Conservation (phyloP, 2,888 invertebrate genomes). For the Yponomeuta evonymella region DNA sequence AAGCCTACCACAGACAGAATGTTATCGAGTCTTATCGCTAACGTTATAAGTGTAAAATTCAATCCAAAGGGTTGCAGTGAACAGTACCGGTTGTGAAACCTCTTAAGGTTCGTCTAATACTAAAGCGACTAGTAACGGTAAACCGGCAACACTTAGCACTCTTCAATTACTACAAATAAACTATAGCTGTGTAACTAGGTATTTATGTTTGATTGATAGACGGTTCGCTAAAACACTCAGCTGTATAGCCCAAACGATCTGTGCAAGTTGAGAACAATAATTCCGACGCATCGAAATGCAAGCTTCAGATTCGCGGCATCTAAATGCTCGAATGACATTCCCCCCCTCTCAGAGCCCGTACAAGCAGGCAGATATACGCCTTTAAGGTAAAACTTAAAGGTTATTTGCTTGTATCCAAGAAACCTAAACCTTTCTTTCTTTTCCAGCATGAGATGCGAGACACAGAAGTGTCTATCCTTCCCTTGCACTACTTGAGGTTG, state of each 20-base stretch:
- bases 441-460: too few species aligned
- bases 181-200: not conserved
- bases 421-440: too few species aligned
- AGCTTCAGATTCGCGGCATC: too few species aligned
- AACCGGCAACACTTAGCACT: conserved; percentile 6
- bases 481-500: too few species aligned
- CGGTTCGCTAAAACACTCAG: not conserved
- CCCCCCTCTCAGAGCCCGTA: too few species aligned
- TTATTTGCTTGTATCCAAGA: too few species aligned
- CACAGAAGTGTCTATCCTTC: too few species aligned
- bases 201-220: not conserved
- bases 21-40: not conserved
- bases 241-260: not conserved
- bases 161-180: conserved; percentile 10
- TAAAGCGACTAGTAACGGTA: conserved; percentile 11
- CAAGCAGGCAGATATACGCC: too few species aligned
- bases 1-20: not conserved
- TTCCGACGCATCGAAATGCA: too few species aligned
- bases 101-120: not conserved
- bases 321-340: too few species aligned
- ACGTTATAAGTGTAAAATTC: not conserved
- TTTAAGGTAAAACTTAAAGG: too few species aligned
- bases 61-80: not conserved
- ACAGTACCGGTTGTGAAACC: conserved; percentile 11
- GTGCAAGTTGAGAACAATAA: too few species aligned